Conservation (phyloP, 2,797 vertebrate genomes). For the Neopelma chrysocephalum region DNA sequence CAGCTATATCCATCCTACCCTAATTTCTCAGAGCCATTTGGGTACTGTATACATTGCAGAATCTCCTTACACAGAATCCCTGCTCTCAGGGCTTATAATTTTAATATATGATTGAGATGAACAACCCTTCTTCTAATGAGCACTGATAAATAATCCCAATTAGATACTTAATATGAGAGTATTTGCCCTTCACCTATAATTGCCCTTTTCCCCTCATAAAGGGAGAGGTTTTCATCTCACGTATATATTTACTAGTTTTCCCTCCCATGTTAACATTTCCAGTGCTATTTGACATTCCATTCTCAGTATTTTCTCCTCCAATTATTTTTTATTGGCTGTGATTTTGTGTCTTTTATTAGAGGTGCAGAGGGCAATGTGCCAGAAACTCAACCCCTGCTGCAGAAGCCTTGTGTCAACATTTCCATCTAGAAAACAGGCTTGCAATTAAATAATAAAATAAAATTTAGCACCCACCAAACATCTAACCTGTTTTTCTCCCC, state of each 20-base stretch:
- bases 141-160: conserved; percentile 2
- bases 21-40: background rate
- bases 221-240: background rate
- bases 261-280: background rate
- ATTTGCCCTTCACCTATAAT: background rate
- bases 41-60: background rate
- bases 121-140: background rate
- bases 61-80: background rate
- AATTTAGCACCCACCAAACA: background rate
- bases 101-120: background rate
- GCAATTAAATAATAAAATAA: background rate
- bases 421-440: background rate
- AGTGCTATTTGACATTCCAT: conserved; percentile 34
- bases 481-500: background rate
- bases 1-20: background rate
- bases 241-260: background rate
- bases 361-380: background rate
- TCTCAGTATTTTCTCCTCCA: background rate
- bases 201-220: conserved; percentile 5
- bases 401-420: background rate
- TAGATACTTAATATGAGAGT: background rate
- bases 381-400: background rate
- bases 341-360: conserved; percentile 16
- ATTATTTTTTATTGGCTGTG: conserved; percentile 28
- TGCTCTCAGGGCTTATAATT: background rate